Percentiles rank a stretch among this genome's conserved stretches.
Conservation (phyloP, 2,113 vertebrate genomes). For the Gnathonemus echidnorhynchus region DNA sequence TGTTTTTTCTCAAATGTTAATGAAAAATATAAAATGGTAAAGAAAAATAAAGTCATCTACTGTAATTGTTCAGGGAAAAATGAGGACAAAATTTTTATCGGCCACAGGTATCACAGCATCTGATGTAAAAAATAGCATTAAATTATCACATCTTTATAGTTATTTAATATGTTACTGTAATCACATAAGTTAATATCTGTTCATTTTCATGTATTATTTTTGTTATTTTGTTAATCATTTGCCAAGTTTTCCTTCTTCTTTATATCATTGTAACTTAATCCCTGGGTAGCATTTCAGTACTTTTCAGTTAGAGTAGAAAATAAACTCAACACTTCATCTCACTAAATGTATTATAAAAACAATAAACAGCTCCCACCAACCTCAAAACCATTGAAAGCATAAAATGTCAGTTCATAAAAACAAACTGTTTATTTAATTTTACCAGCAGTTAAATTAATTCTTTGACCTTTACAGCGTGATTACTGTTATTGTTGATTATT, state of each 20-base stretch:
- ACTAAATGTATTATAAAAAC: not conserved
- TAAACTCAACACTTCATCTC: not conserved
- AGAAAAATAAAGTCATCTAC: not conserved
- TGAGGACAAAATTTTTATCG: not conserved
- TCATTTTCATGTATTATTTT: not conserved
- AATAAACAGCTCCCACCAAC: not conserved
- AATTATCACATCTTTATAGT: not conserved
- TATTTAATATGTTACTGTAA: not conserved
- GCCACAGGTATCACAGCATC: not conserved
- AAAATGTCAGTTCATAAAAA: not conserved
- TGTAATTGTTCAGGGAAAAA: not conserved
- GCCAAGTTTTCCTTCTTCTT: not conserved
- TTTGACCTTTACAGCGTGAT: not conserved
- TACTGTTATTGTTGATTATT: not conserved
- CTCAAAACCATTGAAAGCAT: not conserved
- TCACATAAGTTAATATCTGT: not conserved
- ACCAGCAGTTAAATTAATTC: not conserved
- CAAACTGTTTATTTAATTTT: not conserved
- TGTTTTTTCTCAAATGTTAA: not conserved
- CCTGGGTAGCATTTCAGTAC: not conserved
- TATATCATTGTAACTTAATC: not conserved
- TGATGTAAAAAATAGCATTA: not conserved
- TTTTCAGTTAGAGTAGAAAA: not conserved
- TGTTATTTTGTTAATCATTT: not conserved
- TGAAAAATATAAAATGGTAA: not conserved